These are phyloP conservation scores for Scolanthus callimorphus DNA, from an alignment of 92 coral and sea anemone genomes.

Conservation along the genomic window DNA sequence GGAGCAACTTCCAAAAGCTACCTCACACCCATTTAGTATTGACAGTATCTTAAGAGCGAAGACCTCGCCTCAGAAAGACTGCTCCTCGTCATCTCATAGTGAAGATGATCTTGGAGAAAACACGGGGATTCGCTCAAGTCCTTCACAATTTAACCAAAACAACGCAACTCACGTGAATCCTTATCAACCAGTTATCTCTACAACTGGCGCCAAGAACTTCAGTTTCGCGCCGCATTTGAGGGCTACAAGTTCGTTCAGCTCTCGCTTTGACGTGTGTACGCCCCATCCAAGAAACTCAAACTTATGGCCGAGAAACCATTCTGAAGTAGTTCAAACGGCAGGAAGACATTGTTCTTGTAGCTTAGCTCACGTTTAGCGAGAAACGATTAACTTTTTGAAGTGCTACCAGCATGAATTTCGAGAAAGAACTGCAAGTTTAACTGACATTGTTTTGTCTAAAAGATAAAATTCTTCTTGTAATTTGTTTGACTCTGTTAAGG, in stretches of 20 bases:
- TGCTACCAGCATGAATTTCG: no score
- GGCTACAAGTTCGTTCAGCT: neutral
- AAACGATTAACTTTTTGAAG: no score
- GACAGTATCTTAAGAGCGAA: constrained; percentile 9
- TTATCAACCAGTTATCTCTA: neutral
- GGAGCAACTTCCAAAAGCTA: neutral
- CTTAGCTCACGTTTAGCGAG: no score
- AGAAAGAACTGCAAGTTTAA: no score
- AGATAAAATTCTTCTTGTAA: no score
- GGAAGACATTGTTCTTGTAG: no score
- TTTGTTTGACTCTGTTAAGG: no score
- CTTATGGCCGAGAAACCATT: no score
- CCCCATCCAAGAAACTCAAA: no score
- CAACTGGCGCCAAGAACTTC: neutral
- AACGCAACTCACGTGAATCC: neutral
- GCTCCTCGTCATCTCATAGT: neutral
- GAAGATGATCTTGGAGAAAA: neutral
- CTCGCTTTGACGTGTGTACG: neutral
- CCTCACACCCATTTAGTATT: constrained; percentile 25
- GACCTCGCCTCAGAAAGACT: neutral
- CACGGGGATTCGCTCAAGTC: neutral
- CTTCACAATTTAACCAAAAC: neutral
- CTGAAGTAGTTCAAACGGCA: no score
- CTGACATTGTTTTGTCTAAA: no score
- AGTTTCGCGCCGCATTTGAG: neutral